Evolutionary conservation across 2,888 invertebrate species (phyloP).

Genomic region (Apotomis betuletana): DNA sequence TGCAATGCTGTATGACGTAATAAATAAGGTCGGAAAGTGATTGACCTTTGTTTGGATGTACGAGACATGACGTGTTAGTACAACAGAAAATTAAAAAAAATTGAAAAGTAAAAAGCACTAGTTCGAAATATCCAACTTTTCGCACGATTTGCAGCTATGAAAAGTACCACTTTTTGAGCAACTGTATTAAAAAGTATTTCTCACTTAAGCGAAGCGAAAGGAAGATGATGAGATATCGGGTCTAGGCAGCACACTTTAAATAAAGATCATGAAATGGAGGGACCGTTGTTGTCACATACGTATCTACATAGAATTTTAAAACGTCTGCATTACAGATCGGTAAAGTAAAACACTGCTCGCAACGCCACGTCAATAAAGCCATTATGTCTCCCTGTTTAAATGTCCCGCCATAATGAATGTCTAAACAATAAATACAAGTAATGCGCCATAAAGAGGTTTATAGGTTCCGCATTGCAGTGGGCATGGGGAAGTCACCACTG

Average conservation of each 20-base stretch:
- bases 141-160: too few species aligned
- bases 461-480: constrained; percentile 41
- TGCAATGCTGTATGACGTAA: too few species aligned
- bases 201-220: constrained; percentile 6
- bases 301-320: not conserved
- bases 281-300: not conserved
- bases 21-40: too few species aligned
- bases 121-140: too few species aligned
- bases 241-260: not conserved
- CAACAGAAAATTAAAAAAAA: too few species aligned
- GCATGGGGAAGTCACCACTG: constrained; percentile 39
- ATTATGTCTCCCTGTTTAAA: constrained; percentile 19
- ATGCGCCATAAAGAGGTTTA: constrained; percentile 34
- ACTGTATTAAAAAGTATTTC: too few species aligned
- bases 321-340: not conserved
- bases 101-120: too few species aligned
- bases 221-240: not conserved
- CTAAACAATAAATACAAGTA: constrained; percentile 31
- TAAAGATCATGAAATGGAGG: not conserved
- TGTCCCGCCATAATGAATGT: constrained; percentile 17
- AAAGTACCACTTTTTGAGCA: too few species aligned
- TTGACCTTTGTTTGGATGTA: too few species aligned
- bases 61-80: too few species aligned
- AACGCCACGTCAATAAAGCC: constrained; percentile 5
- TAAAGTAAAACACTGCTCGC: not conserved